Conservation (phyloP, 2,797 vertebrate species). For the Xiphophorus birchmanni region DNA sequence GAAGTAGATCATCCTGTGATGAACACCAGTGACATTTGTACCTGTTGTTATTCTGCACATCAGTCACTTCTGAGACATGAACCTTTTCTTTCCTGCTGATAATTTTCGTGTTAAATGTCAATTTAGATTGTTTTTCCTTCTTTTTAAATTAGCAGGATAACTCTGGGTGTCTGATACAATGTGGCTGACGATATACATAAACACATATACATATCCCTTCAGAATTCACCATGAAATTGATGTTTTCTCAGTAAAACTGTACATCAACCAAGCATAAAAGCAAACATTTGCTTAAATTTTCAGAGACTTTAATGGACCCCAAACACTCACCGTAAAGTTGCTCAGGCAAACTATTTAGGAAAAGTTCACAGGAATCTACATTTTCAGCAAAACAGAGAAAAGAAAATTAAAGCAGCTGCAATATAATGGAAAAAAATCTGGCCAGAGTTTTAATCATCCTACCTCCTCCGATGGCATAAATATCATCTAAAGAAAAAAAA, state of each 20-base stretch:
- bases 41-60: neutral
- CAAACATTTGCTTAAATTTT: neutral
- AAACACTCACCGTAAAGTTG: slow-evolving; percentile 77
- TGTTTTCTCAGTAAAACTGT: neutral
- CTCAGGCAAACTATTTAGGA: slow-evolving; percentile 69
- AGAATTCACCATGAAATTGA: neutral
- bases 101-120: neutral
- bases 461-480: slow-evolving; percentile 74
- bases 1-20: neutral
- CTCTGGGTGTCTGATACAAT: neutral
- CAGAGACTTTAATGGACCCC: neutral
- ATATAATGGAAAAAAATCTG: neutral
- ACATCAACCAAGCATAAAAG: neutral
- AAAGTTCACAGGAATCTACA: slow-evolving; percentile 64
- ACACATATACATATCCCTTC: neutral
- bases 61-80: neutral
- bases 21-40: neutral
- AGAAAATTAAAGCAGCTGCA: slow-evolving; percentile 9
- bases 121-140: neutral
- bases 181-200: neutral
- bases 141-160: neutral
- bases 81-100: neutral
- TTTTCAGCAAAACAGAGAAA: slow-evolving; percentile 10
- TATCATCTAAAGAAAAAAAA: slow-evolving; percentile 71
- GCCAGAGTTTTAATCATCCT: slow-evolving; percentile 20